Conservation (phyloP, 2,113 vertebrate genomes). For the Zosterops borbonicus region DNA sequence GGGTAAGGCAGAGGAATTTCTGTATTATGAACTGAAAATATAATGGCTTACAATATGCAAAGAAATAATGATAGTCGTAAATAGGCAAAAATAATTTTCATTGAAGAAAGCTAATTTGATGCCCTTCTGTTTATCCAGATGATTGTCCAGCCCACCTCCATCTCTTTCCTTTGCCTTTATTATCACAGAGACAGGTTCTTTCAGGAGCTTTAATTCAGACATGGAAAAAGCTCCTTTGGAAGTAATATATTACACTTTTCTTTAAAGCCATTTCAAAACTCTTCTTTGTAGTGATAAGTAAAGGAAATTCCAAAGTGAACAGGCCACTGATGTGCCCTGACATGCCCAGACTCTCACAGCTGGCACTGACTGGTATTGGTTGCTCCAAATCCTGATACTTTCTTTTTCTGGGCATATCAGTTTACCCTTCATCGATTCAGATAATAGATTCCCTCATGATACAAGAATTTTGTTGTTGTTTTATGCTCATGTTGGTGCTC, state of each 20-base stretch:
- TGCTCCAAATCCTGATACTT: neutral
- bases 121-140: neutral
- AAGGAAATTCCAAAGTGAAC: neutral
- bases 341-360: fast-evolving
- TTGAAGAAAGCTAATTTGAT: neutral
- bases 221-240: neutral
- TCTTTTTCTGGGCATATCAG: neutral
- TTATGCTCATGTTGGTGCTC: neutral
- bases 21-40: neutral
- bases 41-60: neutral
- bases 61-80: neutral
- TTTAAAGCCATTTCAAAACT: neutral
- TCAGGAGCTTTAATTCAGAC: neutral
- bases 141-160: neutral
- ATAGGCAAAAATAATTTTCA: neutral
- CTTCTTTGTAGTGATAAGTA: neutral
- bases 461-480: neutral
- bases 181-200: neutral
- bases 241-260: no score
- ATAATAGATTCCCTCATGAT: neutral
- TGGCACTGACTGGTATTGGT: neutral
- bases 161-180: neutral
- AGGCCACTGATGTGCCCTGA: neutral
- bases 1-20: neutral
- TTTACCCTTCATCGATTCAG: neutral